Evolutionary conservation across 2,797 vertebrate genomes (phyloP), one percentile per base, ranked within the genome.

Genomic region (Gambusia yucatana): DNA sequence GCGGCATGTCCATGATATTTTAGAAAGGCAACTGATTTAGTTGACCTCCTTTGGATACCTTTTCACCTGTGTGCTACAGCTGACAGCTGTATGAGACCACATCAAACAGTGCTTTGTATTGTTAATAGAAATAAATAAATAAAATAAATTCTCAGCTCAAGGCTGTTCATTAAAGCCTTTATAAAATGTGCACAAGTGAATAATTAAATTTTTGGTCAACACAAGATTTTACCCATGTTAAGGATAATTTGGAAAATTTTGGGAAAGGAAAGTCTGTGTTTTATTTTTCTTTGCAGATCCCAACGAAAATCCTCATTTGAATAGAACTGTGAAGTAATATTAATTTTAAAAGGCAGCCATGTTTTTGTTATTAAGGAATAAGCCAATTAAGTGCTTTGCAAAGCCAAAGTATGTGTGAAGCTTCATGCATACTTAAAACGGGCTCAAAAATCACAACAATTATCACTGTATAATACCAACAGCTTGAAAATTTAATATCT

Each of bases 11-110:
- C 77, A 63, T 71, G 82, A 57, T 84, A 78, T 86, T 91, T 89
- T 73, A 36, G 73, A 81, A 84, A 84, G 59, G 72, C 91, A 81
- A 89, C 77, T 84, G 89, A 91, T 89, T 81, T 75, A 77, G 77
- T 88, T 89, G 91, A 93, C 84, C 86, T 89, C 86, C 70, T 75
- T 75, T 86, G 52, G 83, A 75, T 82, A 52, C 82, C 65, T 79
- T 84, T 65, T 89, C 88, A 87, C 85, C 91, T 46, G 2, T 86
- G 82, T 52, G 43, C 80, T 63, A 77, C 83, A 76, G 84, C 75
- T 74, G 82, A 85, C 77, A 83, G 82, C 81, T 82, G 75, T n/a
- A 2, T 1, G 71, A 79, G 72, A 78, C 67, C 36, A 52, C 83
- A 81, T 77, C 76, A 47, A 46, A 67, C 55, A 46, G 39, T 57